phyloP scores from a whole-genome alignment of 1,140 invertebrate genomes.

The Lucilia sericata region DNA sequence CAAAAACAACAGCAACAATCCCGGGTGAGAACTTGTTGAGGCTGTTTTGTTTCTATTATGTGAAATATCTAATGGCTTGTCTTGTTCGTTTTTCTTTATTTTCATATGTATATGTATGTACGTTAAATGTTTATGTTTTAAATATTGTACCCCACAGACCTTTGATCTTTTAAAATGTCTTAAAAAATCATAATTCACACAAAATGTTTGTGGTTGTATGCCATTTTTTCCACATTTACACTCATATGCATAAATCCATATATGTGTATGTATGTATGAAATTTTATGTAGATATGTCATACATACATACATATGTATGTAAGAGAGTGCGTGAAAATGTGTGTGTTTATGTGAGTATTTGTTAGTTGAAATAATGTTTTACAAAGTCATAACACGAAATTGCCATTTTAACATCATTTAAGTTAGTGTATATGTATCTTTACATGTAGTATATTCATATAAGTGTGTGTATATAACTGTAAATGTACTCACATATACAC shows the following conservation, averaged over 20 bases:
- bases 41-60: background rate
- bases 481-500: background rate
- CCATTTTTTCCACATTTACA: background rate
- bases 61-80: too few relatives aligned
- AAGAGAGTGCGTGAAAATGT: background rate
- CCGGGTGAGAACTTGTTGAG: background rate
- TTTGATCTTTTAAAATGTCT: slow-evolving; percentile 29
- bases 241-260: background rate
- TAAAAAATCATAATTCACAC: slow-evolving; percentile 34
- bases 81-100: too few relatives aligned
- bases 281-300: too few relatives aligned
- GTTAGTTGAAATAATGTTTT: slow-evolving; percentile 31
- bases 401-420: slow-evolving; percentile 43
- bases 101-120: too few relatives aligned
- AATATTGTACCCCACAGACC: background rate
- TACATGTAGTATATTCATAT: background rate
- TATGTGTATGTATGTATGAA: background rate
- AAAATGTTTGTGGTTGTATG: slow-evolving; percentile 22
- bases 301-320: too few relatives aligned
- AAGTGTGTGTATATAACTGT: background rate
- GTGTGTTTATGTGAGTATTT: slow-evolving; percentile 34
- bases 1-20: background rate
- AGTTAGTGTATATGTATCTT: slow-evolving; percentile 23
- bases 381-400: slow-evolving; percentile 44
- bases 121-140: too few relatives aligned